phyloP scores from a whole-genome alignment of 2,113 vertebrate genomes.

The Odontophorus gujanensis region DNA sequence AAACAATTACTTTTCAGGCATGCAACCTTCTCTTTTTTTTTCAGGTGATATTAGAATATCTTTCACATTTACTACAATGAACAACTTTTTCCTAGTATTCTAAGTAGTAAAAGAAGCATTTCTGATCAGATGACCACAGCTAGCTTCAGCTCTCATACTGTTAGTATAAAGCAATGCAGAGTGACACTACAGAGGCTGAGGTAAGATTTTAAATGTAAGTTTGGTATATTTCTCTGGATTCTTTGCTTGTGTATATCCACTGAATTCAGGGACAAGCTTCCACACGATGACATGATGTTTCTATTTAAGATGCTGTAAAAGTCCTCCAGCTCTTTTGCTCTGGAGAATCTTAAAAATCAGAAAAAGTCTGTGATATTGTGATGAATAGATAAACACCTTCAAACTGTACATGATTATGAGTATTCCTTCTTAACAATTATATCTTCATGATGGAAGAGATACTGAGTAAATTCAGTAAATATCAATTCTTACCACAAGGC shows the following conservation, averaged over 20 bases:
- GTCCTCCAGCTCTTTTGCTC: constrained; percentile 29
- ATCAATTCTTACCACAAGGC: constrained; percentile 85
- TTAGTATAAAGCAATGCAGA: not conserved
- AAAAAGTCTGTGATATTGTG: not conserved
- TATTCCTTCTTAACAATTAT: constrained; percentile 45
- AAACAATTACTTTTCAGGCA: not conserved
- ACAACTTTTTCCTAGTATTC: not conserved
- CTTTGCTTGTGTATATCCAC: not conserved
- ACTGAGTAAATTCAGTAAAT: constrained; percentile 58
- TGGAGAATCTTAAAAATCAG: constrained; percentile 42
- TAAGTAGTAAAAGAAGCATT: not conserved
- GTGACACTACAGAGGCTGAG: not conserved
- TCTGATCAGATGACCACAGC: not conserved
- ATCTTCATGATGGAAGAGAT: constrained; percentile 59
- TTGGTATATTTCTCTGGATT: not conserved
- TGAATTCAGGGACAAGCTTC: not conserved
- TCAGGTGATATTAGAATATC: constrained; percentile 43
- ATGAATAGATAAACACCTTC: constrained; percentile 26
- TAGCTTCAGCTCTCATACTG: not conserved
- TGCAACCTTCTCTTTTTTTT: constrained; percentile 20
- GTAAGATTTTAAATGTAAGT: not conserved
- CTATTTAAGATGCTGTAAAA: constrained; percentile 37
- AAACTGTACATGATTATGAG: not conserved
- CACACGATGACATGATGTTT: not conserved
- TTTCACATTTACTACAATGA: not conserved